Base-by-base conservation (phyloP, 2,797 vertebrate species). In the Pempheris klunzingeri region DNA sequence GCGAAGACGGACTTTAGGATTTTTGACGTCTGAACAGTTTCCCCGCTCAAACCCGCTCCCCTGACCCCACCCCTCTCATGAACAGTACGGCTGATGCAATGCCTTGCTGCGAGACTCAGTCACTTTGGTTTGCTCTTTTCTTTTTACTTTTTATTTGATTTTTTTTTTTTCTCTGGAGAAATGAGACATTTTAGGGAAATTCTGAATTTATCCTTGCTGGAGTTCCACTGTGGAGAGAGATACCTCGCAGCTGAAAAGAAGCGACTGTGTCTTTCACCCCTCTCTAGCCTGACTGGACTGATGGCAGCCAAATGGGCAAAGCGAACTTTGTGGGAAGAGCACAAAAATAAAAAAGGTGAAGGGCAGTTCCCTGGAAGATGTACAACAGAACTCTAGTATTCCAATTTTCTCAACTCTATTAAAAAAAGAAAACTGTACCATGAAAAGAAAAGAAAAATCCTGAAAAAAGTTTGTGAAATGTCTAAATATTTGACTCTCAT, bases 401-500 rank as follows among this genome's bases (percentile, higher is more conserved):
- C 92, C 82, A 92, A 95, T 94, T 94, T 95, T 95, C 93, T 94
- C 93, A 89, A 92, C 88, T 93, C 93, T 91, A 93, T 92, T 87
- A 93, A 93, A 94, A 93, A 90, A 93, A 92, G 81, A 89, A 90
- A 94, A 93, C 90, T 93, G 92, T 94, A 93, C 86, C 90, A 93
- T 90, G 88, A 94, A 92, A 93, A 94, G 91, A 92, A 88, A 92
- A 93, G 88, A 93, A 94, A 94, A 94, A 93, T 83, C 85, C 87
- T 81, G 74, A 93, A 94, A 94, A 92, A 94, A 93, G 92, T 95
- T 94, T 95, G 95, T 96, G 95, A 95, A 95, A 96, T 95, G 95
- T 96, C 95, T 96, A 93, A 95, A 96, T 96, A 95, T 95, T 95
- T 95, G 93, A 95, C 91, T 92, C 88, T 93, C 94, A 94, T 95